Base-by-base conservation (phyloP, 2,797 vertebrate genomes). In the Mormyrops attenuatus region DNA sequence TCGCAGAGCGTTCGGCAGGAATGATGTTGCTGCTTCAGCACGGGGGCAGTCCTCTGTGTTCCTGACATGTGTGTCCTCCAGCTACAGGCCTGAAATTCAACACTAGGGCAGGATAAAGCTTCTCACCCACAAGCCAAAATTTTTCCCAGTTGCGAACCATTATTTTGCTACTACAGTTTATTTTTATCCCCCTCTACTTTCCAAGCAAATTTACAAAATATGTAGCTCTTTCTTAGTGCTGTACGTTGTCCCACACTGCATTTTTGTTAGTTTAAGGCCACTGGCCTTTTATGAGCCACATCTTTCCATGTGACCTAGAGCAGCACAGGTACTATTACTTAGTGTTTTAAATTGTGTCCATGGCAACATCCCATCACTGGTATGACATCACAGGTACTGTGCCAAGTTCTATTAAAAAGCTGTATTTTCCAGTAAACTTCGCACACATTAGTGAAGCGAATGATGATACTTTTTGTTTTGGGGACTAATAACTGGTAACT, bases 81-180 rank as follows among this genome's bases (percentile, higher is more conserved):
- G 82, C 49, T 49, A 52, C 13, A 50, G 11, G 82, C 82, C 84
- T 86, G 84, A 86, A 53, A 86, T 86, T 30, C 13, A 86, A 86
- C 84, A 86, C 84, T 86, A 86, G 22, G 22, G 84, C 84, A 86
- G 47, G 22, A 50, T 34, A 6, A 30, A 30, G 49, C 11, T 86
- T 86, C 22, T 86, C 50, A 17, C 49, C 47, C 34, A 26, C 47
- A 53, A 52, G 49, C 49, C 84, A 86, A 86, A 53, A 30, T 30
- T 30, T 85, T 85, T 52, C 82, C 47, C 47, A 50, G 47, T 85
- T 50, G 47, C 47, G 3, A 85, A 85, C 8, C 47, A 85, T 26
- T 26, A 73, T 34, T 55, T 63, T 44, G 15, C 52, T 53, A 86
- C 26, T 86, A 30, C 47, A 52, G 50, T 86, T 86, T 52, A 20